Evolutionary conservation across 2,888 invertebrate species (phyloP), one percentile per base, ranked within the genome.

Genomic region (Noctua fimbriata): DNA sequence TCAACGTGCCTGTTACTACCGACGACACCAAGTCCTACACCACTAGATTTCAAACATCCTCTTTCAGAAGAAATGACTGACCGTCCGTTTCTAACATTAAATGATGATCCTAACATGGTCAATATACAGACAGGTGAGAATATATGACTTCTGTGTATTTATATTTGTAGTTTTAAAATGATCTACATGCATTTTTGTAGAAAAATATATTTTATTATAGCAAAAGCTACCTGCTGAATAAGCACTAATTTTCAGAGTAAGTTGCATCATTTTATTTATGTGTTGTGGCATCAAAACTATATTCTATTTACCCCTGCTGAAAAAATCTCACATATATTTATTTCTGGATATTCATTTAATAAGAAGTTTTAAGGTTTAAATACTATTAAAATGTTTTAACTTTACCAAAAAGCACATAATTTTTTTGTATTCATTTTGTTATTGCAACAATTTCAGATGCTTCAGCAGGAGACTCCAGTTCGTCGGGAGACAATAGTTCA

Each of bases 1-100:
- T 98, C 98, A 73, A 98, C 97, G 88, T 98, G 98, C 91, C 97
- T 98, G 67, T 94, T 98, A 65, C 92, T 98, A 65, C 96, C 97
- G 36, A 93, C 94, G 69, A 97, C 97, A 49, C 97, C 98, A 12
- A 97, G 97, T 72, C 97, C 97, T 1, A 97, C 97, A n/a, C 96
- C 97, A 21, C 93, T 97, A 71, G 97, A 97, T 76, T 97, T 97
- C 86, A 97, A 97, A 78, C 97, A 97, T 92, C 97, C 97, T 44
- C 93, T 97, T 1, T 97, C 97, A 12, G 97, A 97, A 78, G 97
- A 96, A 91, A 95, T 96, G 89, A 94, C 88, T 85, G 97, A 97
- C 85, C 96, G 92, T 69, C 95, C 96, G 66, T 97, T 97, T 88
- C 88, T 96, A 81, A 90, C 92, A 52, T 88, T 96, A 47, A 94